Evolutionary conservation across 2,113 vertebrate genomes (phyloP).

Genomic region (Crypturellus undulatus): DNA sequence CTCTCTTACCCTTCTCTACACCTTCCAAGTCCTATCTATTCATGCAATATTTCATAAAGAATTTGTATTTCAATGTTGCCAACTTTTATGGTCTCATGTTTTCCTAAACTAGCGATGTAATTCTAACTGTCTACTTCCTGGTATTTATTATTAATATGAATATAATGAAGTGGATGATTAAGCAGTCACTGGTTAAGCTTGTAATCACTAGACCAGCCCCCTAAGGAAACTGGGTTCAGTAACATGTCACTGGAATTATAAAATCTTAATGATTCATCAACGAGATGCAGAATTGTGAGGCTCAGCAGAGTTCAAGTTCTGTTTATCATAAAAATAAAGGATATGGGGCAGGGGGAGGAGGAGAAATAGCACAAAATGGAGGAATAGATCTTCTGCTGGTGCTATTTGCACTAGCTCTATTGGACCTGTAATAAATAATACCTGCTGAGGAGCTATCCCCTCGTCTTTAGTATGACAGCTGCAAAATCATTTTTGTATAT

Average conservation of each 20-base stretch:
- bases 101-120: conserved; percentile 64
- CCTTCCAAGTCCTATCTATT: conserved; percentile 20
- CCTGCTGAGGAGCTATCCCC: neutral
- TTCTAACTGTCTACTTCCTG: conserved; percentile 63
- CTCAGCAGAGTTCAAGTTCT: conserved; percentile 46
- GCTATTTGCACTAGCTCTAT: neutral
- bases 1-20: conserved; percentile 1
- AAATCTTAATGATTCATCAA: conserved; percentile 72
- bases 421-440: neutral
- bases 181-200: conserved; percentile 66
- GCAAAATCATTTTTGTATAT: neutral
- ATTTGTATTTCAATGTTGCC: conserved; percentile 48
- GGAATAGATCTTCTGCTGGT: neutral
- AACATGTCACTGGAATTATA: conserved; percentile 64
- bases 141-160: conserved; percentile 77
- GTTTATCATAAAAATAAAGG: conserved; percentile 51
- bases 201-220: conserved; percentile 59
- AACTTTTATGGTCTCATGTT: conserved; percentile 33
- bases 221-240: conserved; percentile 66
- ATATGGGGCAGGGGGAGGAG: neutral
- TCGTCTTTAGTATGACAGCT: conserved; percentile 4
- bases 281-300: conserved; percentile 8
- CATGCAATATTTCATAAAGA: neutral
- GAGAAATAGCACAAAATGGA: neutral
- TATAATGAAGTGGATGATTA: conserved; percentile 75